Base-by-base conservation (phyloP, 2,113 vertebrate genomes). In the Nerophis ophidion region DNA sequence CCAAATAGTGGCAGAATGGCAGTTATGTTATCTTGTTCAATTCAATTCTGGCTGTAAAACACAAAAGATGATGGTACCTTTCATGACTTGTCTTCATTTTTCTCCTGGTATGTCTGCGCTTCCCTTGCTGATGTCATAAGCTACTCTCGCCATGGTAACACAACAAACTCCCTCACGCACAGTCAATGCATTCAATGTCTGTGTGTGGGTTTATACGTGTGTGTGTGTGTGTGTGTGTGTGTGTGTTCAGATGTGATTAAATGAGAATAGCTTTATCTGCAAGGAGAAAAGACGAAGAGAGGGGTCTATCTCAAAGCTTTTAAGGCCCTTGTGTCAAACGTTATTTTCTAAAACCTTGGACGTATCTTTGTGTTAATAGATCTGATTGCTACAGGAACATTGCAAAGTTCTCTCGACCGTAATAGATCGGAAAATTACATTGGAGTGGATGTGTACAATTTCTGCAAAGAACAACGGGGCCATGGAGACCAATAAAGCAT, bases 111-210 rank as follows among this genome's bases (percentile, higher is more conserved):
- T 80, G 76, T 64, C 68, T 81, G 60, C 52, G 63, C 71, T 76
- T 75, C 68, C 70, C 52, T 42, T 44, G 65, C 61, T 79, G 76
- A 85, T 76, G 83, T 84, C 75, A 81, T 68, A 8, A 36, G 62
- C 69, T 77, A 56, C 53, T 51, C 64, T 81, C 7, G 50, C 77
- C 60, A 85, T 75, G 63, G 86, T 35, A 84, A 86, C 84, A 84
- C 57, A 86, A 88, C 76, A 86, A 78, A 77, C 74, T 64, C 60
- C 66, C 60, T 57, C 3, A 5, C 67, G 67, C 64, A 61, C 55
- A 40, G 53, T 62, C 52, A 10, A 49, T 66, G 56, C 59, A 57
- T 76, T 75, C 63, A 66, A 42, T 61, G 60, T 65, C 70, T 70
- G 51, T 15, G 51, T 15, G 36, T 48, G 34, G 40, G 34, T 12